Base-by-base conservation (phyloP, 2,797 vertebrate genomes). In the Argentina silus region DNA sequence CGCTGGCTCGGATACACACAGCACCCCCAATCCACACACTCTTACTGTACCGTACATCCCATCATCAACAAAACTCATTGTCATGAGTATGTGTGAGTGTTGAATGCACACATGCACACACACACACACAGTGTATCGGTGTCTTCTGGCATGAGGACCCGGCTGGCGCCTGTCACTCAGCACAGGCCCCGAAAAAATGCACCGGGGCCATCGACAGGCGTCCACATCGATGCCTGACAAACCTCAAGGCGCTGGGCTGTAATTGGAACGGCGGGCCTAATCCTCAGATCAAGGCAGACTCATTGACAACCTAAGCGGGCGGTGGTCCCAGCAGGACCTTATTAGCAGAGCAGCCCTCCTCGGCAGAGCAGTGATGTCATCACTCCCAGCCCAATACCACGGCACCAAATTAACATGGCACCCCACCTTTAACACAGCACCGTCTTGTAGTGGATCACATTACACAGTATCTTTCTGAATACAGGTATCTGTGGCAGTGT, bases 231-330 rank as follows among this genome's bases (percentile, higher is more conserved):
- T 91, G 91, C 85, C 82, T 89, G 86, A 92, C 93, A 93, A 92
- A 91, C 88, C 90, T 92, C 88, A 79, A 88, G 91, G 88, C 91
- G 87, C 91, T 86, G 69, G 86, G 89, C 91, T 93, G 89, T 93
- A 93, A 93, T 92, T 93, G 90, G 90, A 93, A 89, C 81, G 88
- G 88, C 85, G 75, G 87, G 76, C 75, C 85, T 93, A 93, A 93
- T 93, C 92, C 92, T 90, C 85, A 90, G 89, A 91, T 93, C 91
- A 91, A 92, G 90, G 92, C 88, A 80, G 88, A 86, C 84, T 91
- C 92, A 93, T 92, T 92, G 93, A 93, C 92, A 93, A 90, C 81
- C 86, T 87, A 87, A 90, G 90, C 82, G 67, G 86, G 86, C 77
- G 60, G 83, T 72, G 73, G 86, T 92, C 91, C 90, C 90, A 86